Evolutionary conservation across 2,888 invertebrate genomes (phyloP).

Genomic region (Rhamnusium bicolor): DNA sequence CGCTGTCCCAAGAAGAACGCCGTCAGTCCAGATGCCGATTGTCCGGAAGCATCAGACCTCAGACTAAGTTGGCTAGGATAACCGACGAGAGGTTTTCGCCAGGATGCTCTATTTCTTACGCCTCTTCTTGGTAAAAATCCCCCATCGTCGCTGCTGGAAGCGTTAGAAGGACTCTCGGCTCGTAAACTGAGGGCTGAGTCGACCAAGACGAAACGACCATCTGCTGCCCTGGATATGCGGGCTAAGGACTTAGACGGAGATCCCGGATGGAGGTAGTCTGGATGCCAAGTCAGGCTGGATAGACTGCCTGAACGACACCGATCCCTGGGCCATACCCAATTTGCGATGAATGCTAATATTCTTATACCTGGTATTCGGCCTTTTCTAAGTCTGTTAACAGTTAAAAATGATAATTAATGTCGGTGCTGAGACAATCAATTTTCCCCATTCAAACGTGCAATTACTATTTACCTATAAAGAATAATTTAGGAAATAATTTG

Average conservation of each 20-base stretch:
- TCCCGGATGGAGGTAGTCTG: slow-evolving; percentile 67
- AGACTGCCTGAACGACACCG: slow-evolving; percentile 75
- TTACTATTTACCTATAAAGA: neutral
- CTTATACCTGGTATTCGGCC: slow-evolving; percentile 95
- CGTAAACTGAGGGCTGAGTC: slow-evolving; percentile 73
- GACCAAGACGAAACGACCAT: slow-evolving; percentile 82
- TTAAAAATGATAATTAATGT: slow-evolving; percentile 7
- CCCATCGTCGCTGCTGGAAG: slow-evolving; percentile 85
- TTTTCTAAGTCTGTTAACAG: slow-evolving; percentile 85
- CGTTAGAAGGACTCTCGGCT: slow-evolving; percentile 74
- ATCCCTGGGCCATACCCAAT: slow-evolving; percentile 85
- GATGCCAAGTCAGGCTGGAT: slow-evolving; percentile 68
- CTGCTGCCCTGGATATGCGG: slow-evolving; percentile 82
- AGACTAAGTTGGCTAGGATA: slow-evolving; percentile 80
- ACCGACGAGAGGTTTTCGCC: slow-evolving; percentile 78
- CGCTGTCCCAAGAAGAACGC: slow-evolving; percentile 57
- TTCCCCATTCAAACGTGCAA: slow-evolving; percentile 25
- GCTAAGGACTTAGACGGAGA: slow-evolving; percentile 72
- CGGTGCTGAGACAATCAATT: neutral
- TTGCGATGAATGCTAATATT: slow-evolving; percentile 79
- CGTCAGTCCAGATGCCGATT: slow-evolving; percentile 71
- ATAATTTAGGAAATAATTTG: neutral
- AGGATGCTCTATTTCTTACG: slow-evolving; percentile 74
- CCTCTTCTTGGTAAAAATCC: slow-evolving; percentile 81
- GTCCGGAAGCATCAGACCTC: slow-evolving; percentile 74